Evolutionary conservation across 1,140 invertebrate genomes (phyloP).

Genomic region (Gonatopus flavifemur): DNA sequence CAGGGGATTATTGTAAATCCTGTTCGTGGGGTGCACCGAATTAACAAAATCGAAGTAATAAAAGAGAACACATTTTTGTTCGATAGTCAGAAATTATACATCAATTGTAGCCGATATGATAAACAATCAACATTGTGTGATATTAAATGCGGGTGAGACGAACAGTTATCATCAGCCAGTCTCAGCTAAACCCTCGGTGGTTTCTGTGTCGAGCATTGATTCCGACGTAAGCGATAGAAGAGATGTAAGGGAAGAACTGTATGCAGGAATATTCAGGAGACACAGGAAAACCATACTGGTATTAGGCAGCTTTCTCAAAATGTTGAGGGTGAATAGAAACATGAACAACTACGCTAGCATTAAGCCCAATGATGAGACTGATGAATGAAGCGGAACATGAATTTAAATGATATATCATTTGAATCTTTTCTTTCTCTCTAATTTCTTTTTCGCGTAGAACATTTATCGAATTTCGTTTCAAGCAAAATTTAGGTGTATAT

Average conservation of each 20-base stretch:
- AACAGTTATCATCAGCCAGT: constrained; percentile 47
- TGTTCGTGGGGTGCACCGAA: too few relatives aligned
- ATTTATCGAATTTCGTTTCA: too few relatives aligned
- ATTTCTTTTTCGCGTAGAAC: too few relatives aligned
- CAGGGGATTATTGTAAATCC: too few relatives aligned
- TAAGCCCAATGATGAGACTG: constrained; percentile 61
- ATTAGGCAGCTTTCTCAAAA: constrained; percentile 75
- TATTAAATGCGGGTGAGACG: constrained; percentile 41
- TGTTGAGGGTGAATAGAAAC: constrained; percentile 74
- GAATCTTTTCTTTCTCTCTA: too few relatives aligned
- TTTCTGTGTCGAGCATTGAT: constrained; percentile 54
- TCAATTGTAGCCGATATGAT: constrained; percentile 41
- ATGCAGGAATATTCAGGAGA: constrained; percentile 78
- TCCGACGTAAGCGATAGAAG: constrained; percentile 71
- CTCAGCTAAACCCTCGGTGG: constrained; percentile 50
- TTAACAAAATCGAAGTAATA: too few relatives aligned
- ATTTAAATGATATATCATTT: too few relatives aligned
- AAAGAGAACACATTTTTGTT: neutral
- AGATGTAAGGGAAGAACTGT: constrained; percentile 73
- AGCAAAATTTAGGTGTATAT: too few relatives aligned
- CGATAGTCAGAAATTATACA: neutral
- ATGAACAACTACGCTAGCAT: constrained; percentile 78
- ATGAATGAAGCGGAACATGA: too few relatives aligned
- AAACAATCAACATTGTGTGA: constrained; percentile 52
- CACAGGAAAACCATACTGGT: constrained; percentile 78